phyloP scores from a whole-genome alignment of 2,797 vertebrate genomes.

The Cirrhinus mrigala region DNA sequence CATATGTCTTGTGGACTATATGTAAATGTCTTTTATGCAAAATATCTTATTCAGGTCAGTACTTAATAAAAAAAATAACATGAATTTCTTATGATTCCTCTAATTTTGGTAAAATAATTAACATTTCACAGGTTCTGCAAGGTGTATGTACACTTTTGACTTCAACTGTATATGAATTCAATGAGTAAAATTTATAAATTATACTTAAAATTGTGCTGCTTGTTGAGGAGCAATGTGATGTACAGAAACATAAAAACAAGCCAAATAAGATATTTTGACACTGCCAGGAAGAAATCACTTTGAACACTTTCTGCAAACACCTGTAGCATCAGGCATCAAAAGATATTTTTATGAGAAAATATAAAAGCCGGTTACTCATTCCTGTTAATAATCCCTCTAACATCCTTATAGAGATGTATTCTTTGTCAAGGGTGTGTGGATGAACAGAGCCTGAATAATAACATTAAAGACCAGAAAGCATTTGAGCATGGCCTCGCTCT shows the following conservation, averaged over 20 bases:
- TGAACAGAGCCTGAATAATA: constrained; percentile 11
- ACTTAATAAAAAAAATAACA: too few species aligned
- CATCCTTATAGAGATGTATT: background rate
- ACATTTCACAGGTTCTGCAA: too few species aligned
- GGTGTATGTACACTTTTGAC: too few species aligned
- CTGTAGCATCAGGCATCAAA: background rate
- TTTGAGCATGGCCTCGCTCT: background rate
- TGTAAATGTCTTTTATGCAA: too few species aligned
- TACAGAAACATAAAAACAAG: background rate
- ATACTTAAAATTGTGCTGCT: background rate
- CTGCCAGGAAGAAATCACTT: background rate
- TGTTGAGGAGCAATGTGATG: background rate
- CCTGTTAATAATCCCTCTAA: background rate
- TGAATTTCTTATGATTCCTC: too few species aligned
- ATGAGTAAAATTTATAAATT: background rate
- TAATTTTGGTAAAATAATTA: too few species aligned
- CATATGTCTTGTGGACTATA: too few species aligned
- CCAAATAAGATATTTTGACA: background rate
- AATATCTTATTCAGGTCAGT: too few species aligned
- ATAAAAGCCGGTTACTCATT: background rate
- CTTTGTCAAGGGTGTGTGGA: background rate
- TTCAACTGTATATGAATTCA: background rate
- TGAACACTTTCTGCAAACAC: background rate
- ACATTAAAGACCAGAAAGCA: constrained; percentile 7
- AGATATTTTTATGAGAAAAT: background rate